Percentiles rank a stretch among this genome's conserved stretches.
phyloP scores from a whole-genome alignment of 2,888 invertebrate genomes.

The Bimastos eiseni region DNA sequence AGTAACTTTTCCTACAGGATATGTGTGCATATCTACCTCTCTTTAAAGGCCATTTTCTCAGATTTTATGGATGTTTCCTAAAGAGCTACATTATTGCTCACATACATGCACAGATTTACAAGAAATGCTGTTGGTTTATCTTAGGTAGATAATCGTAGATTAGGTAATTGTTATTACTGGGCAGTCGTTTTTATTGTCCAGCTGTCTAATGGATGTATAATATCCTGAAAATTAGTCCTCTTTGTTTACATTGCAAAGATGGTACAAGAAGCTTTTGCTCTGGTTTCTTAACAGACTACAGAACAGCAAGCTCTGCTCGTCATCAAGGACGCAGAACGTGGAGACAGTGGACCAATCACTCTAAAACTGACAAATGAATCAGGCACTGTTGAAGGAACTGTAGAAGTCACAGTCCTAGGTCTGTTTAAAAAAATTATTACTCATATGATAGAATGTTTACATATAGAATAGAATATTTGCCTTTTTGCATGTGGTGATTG shows the following conservation, averaged over 20 bases:
- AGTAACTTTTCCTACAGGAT: not conserved
- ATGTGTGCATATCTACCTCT: too few species aligned
- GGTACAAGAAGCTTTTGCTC: not conserved
- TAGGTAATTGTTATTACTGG: not conserved
- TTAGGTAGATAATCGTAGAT: too few species aligned
- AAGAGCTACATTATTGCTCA: not conserved
- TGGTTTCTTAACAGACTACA: conserved; percentile 35
- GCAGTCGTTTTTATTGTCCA: not conserved
- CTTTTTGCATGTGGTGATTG: not conserved
- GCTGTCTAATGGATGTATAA: not conserved
- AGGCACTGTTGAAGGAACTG: conserved; percentile 90
- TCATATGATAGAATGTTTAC: not conserved
- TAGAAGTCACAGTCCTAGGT: conserved; percentile 87
- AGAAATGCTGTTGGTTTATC: not conserved
- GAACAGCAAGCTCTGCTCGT: conserved; percentile 86
- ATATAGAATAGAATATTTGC: not conserved
- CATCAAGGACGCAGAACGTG: conserved; percentile 86
- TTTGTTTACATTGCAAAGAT: not conserved
- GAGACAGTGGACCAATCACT: conserved; percentile 87
- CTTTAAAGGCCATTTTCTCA: not conserved
- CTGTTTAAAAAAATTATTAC: not conserved
- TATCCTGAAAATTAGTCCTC: not conserved
- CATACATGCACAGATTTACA: not conserved
- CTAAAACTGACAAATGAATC: conserved; percentile 89
- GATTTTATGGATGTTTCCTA: not conserved